These are phyloP conservation scores for Crotalus adamanteus DNA, from an alignment of 2,797 vertebrate genomes.

Conservation along the genomic window DNA sequence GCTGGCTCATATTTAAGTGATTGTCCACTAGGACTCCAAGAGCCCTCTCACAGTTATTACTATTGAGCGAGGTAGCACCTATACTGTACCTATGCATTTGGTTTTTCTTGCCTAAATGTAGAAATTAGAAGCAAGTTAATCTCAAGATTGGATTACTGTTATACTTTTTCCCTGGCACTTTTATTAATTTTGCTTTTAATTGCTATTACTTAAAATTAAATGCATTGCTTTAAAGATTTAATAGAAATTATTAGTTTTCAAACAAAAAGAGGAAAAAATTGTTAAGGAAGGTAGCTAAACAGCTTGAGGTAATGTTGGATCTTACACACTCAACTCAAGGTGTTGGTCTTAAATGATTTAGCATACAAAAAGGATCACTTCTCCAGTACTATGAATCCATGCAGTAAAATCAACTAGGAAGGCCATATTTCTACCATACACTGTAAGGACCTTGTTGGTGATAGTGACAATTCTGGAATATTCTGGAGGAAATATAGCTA, in stretches of 20 bases:
- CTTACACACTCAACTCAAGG: neutral
- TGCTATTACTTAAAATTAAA: neutral
- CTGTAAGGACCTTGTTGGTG: neutral
- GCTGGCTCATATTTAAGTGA: too few species aligned
- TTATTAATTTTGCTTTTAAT: neutral
- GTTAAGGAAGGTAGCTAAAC: neutral
- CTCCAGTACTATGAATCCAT: neutral
- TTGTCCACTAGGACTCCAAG: too few species aligned
- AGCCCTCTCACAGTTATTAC: too few species aligned
- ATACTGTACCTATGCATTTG: too few species aligned
- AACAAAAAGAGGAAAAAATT: neutral
- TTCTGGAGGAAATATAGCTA: neutral
- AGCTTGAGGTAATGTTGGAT: neutral
- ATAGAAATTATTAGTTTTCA: neutral
- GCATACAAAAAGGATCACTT: neutral
- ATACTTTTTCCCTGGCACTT: neutral
- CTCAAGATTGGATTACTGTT: neutral
- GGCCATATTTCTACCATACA: neutral
- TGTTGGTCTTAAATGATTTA: neutral
- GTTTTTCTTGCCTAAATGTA: too few species aligned
- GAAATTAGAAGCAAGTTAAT: neutral
- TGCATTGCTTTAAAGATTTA: neutral
- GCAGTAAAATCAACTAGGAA: neutral
- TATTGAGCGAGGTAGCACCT: too few species aligned
- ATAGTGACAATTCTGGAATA: neutral